Percentiles rank a stretch among this genome's conserved stretches.
phyloP scores from a whole-genome alignment of 2,888 invertebrate species.

The Tipula helvola region DNA sequence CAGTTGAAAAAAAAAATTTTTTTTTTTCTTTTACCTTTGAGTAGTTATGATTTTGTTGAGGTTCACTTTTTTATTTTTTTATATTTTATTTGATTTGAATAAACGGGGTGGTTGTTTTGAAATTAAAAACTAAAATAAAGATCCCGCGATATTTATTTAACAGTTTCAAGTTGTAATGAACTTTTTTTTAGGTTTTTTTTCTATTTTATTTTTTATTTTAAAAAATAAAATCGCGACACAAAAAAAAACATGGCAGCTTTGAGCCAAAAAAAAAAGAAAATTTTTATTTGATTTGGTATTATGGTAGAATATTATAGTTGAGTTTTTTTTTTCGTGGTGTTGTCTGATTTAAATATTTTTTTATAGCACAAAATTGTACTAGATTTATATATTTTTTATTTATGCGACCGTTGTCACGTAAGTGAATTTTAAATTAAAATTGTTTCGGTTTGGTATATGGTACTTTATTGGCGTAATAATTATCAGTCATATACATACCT shows the following conservation, averaged over 20 bases:
- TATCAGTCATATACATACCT: too few relatives aligned
- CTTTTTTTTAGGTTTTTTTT: not conserved
- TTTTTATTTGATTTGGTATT: not conserved
- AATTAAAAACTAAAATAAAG: conserved; percentile 4
- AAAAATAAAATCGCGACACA: conserved; percentile 21
- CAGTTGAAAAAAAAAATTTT: not conserved
- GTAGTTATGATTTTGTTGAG: not conserved
- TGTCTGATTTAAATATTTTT: not conserved
- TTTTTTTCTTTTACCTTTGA: not conserved
- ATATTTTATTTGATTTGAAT: not conserved
- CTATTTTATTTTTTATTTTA: not conserved
- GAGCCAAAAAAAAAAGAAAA: conserved; percentile 8
- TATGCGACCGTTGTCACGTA: not conserved
- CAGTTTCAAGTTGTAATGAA: not conserved
- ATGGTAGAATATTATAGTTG: not conserved
- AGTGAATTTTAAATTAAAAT: too few relatives aligned
- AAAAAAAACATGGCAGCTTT: conserved; percentile 64
- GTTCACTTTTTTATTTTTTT: not conserved
- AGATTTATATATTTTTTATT: not conserved
- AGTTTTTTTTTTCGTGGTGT: not conserved
- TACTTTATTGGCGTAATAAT: too few relatives aligned
- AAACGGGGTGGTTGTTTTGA: not conserved
- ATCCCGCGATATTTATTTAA: conserved; percentile 8
- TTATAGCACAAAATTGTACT: not conserved
- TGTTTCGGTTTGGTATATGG: too few relatives aligned